Evolutionary conservation across 1,140 invertebrate genomes (phyloP).

Genomic region (Macrosteles quadrilineatus): DNA sequence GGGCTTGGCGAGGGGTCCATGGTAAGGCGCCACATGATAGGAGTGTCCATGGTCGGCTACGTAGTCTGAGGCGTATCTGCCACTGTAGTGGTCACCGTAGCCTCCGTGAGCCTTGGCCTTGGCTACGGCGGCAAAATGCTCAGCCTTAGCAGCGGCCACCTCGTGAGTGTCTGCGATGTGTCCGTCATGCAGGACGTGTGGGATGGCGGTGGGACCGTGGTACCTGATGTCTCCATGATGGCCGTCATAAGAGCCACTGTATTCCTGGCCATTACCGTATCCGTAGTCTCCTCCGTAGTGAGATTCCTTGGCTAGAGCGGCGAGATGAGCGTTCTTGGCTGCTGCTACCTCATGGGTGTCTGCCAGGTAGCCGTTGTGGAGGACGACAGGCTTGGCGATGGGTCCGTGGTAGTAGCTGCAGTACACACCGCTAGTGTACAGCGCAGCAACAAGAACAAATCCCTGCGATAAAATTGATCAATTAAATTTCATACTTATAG

Average conservation of each 20-base stretch:
- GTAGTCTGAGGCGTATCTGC: neutral
- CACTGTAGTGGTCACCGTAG: slow-evolving; percentile 19
- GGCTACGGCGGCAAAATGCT: slow-evolving; percentile 33
- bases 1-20: slow-evolving; percentile 5
- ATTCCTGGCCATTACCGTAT: no score
- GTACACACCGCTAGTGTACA: no score
- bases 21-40: neutral
- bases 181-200: neutral
- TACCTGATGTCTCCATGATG: neutral
- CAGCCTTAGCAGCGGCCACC: slow-evolving; percentile 41
- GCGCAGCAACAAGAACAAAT: no score
- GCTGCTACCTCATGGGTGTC: slow-evolving; percentile 37
- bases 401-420: slow-evolving; percentile 26
- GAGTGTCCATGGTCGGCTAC: neutral
- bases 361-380: slow-evolving; percentile 27
- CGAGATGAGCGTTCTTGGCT: slow-evolving; percentile 39
- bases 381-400: slow-evolving; percentile 26
- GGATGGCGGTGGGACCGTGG: slow-evolving; percentile 10
- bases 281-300: no score
- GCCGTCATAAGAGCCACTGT: no score
- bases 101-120: slow-evolving; percentile 32
- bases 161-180: slow-evolving; percentile 36
- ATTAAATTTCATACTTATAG: no score
- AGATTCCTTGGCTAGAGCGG: slow-evolving; percentile 10
- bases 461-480: no score